Evolutionary conservation across 2,888 invertebrate species (phyloP), one percentile per base, ranked within the genome.

Genomic region (Odontothrips loti): DNA sequence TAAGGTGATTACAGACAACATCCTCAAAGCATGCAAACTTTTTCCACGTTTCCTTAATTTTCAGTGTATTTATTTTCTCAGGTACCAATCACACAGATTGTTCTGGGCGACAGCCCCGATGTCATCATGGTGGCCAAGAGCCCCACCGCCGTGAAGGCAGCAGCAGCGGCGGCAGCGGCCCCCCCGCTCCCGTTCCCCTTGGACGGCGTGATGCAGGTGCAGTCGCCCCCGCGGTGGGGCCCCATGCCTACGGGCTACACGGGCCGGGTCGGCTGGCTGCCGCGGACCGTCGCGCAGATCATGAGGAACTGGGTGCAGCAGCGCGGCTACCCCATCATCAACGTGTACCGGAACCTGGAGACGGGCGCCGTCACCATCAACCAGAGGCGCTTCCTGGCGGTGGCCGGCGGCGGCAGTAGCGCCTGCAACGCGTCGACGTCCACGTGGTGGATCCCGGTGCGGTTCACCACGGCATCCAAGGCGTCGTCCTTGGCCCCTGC

Each of bases 311-410:
- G 68, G 68, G 68, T 75, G 27, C 23, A 23, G 9, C 23, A 75
- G 23, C 68, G 23, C 11, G 68, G 68, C 68, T 27, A 75, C 68
- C 68, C 68, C 68, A 75, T 75, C 68, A 27, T 75, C 23, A 75
- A 27, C 68, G 68, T 75, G 23, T 75, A 9, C 27, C 23, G 68
- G 11, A 75, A 75, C 68, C 68, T 75, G 68, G 68, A 75, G 68
- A 75, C 68, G 11, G 68, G 68, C 11, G 68, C 9, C 27, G 68
- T 75, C 23, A 75, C 68, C 23, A 12, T 75, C 8, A 75, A 27
- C 68, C 68, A 75, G 68, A 23, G 27, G 11, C 68, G 68, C 27
- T 75, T 27, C 68, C 8, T 75, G 68, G 68, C 68, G 23, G 34
- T 43, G 34, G 34, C 23, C 68, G 68, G 23, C 68, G 68, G 27